phyloP scores from a whole-genome alignment of 2,888 invertebrate species.

The Trachelus troglodyta region DNA sequence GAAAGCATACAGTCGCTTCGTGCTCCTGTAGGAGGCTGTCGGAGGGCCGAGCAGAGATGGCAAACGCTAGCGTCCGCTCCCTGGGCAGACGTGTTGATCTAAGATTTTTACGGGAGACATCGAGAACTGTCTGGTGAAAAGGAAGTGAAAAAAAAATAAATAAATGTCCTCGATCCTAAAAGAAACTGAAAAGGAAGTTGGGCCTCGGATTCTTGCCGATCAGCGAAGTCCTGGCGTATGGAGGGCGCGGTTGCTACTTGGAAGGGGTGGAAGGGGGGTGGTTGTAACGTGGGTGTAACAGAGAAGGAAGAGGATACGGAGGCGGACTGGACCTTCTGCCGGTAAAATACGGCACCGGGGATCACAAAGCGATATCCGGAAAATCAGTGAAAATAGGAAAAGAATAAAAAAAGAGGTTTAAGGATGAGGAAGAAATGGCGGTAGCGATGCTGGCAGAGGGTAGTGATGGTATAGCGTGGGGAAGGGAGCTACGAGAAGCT shows the following conservation, averaged over 20 bases:
- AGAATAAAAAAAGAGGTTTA: background rate
- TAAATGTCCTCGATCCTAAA: background rate
- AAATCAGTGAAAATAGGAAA: constrained; percentile 22
- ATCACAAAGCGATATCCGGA: constrained; percentile 30
- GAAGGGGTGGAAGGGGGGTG: background rate
- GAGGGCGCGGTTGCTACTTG: background rate
- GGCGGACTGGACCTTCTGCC: constrained; percentile 10
- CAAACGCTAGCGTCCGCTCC: background rate
- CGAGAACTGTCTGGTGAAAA: background rate
- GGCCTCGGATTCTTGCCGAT: background rate
- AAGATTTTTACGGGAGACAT: background rate
- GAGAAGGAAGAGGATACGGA: background rate
- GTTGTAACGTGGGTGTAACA: background rate
- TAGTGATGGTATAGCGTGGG: background rate
- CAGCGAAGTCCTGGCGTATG: background rate
- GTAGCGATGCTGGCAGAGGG: background rate
- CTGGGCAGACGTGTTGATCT: background rate
- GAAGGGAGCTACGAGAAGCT: constrained; percentile 35
- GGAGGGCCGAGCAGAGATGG: background rate
- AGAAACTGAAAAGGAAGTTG: background rate
- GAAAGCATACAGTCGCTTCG: background rate
- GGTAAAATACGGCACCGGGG: constrained; percentile 25
- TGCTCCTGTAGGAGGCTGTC: background rate
- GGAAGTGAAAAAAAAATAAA: background rate
- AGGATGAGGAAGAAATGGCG: constrained; percentile 2